A percentile compares a stretch with the other conserved stretches of the same genome.
phyloP scores from a whole-genome alignment of 2,888 invertebrate genomes.

The Ichneumoninae sp. region DNA sequence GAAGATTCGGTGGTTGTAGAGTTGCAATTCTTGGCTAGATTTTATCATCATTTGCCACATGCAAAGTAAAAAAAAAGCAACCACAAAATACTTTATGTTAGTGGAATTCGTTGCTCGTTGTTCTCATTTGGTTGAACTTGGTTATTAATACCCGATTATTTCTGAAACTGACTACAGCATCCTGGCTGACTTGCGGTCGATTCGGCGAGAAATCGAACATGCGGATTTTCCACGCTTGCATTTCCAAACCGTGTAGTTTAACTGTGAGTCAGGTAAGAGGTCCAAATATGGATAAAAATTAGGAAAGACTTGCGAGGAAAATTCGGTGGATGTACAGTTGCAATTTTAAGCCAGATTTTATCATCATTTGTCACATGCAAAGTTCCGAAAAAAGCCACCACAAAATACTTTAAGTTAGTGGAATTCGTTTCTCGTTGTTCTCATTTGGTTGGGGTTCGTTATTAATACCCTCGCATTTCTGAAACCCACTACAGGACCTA shows the following conservation, averaged over 20 bases:
- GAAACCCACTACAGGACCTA: conserved; percentile 68
- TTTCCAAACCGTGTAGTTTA: background rate
- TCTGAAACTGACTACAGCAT: conserved; percentile 59
- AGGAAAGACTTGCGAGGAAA: no score
- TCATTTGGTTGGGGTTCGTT: background rate
- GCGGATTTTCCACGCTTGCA: conserved; percentile 15
- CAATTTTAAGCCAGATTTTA: background rate
- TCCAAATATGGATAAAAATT: background rate
- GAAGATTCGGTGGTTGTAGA: background rate
- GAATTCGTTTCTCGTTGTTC: conserved; percentile 26
- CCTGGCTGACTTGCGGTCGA: conserved; percentile 81
- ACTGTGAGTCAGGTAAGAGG: background rate
- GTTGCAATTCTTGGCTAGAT: background rate
- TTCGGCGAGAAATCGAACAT: conserved; percentile 80
- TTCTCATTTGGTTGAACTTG: background rate
- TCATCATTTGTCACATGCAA: background rate
- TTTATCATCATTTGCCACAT: background rate
- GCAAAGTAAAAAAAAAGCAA: background rate
- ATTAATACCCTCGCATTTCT: conserved; percentile 53
- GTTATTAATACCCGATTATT: conserved; percentile 54
- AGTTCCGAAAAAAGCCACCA: background rate
- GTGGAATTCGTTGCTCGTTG: conserved; percentile 21
- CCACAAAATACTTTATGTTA: background rate
- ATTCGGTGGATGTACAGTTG: background rate
- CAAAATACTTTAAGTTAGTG: background rate